Percentiles rank a stretch among this genome's conserved stretches.
Evolutionary conservation across 2,797 vertebrate species (phyloP).

Genomic region (Agapornis canus): DNA sequence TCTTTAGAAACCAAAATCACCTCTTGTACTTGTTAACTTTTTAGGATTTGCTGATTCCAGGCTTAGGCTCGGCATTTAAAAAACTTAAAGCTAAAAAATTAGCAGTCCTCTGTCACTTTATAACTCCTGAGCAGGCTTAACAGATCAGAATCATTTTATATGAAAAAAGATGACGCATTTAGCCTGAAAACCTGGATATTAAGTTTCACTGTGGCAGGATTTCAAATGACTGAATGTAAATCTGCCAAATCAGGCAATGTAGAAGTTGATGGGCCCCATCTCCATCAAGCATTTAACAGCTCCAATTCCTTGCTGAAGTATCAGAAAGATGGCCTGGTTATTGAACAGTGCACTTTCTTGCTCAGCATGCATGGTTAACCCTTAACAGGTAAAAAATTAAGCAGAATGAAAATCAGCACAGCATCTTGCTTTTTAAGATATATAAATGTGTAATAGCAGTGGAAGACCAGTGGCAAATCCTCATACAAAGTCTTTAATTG

Average conservation of each 20-base stretch:
- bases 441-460: slow-evolving; percentile 3
- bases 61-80: not conserved
- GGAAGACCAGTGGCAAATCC: slow-evolving; percentile 35
- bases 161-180: not conserved
- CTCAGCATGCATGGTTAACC: not conserved
- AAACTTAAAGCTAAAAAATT: not conserved
- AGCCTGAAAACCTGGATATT: not conserved
- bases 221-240: slow-evolving; percentile 10
- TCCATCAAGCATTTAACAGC: not conserved
- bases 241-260: not conserved
- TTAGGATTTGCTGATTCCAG: not conserved
- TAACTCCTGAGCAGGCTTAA: not conserved
- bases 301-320: not conserved
- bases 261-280: not conserved
- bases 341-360: not conserved
- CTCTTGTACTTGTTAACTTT: not conserved
- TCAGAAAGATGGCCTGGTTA: not conserved
- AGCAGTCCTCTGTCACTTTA: not conserved
- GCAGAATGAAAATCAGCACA: slow-evolving; percentile 22
- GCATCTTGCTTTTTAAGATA: slow-evolving; percentile 43
- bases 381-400: slow-evolving; percentile 40
- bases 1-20: not conserved
- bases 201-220: not conserved
- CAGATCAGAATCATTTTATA: not conserved
- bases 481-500: slow-evolving; percentile 23